phyloP scores from a whole-genome alignment of 1,140 invertebrate species.

The Limonius californicus region DNA sequence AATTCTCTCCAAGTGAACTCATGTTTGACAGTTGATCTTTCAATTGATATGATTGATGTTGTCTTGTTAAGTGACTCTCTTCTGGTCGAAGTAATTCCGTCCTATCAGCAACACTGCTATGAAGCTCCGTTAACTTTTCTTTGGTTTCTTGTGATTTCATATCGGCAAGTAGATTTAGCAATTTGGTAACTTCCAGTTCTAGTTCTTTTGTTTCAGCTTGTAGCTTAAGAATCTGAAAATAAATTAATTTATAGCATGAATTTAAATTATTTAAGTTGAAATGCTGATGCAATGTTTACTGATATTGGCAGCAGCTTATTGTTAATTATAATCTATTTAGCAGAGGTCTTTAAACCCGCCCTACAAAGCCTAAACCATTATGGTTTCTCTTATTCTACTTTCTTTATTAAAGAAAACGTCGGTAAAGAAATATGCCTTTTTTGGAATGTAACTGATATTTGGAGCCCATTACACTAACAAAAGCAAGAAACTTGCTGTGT shows the following conservation, averaged over 20 bases:
- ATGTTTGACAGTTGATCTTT: neutral
- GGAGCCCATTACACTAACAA: too few relatives aligned
- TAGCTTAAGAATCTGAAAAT: constrained; percentile 7
- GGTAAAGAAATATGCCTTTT: too few relatives aligned
- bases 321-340: too few relatives aligned
- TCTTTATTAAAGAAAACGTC: too few relatives aligned
- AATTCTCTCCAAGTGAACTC: neutral
- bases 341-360: too few relatives aligned
- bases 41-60: neutral
- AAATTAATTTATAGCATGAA: neutral
- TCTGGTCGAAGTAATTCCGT: neutral
- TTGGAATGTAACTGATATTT: too few relatives aligned
- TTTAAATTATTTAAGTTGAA: constrained; percentile 4
- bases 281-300: neutral
- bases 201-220: constrained; percentile 24
- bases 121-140: neutral
- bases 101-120: neutral
- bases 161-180: constrained; percentile 19
- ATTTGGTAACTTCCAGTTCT: constrained; percentile 21
- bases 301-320: too few relatives aligned
- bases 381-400: too few relatives aligned
- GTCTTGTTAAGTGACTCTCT: neutral
- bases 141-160: constrained; percentile 10
- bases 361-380: too few relatives aligned
- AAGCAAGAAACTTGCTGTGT: too few relatives aligned